These are phyloP conservation scores for Sander vitreus DNA, from an alignment of 2,113 vertebrate genomes.

Conservation along the genomic window DNA sequence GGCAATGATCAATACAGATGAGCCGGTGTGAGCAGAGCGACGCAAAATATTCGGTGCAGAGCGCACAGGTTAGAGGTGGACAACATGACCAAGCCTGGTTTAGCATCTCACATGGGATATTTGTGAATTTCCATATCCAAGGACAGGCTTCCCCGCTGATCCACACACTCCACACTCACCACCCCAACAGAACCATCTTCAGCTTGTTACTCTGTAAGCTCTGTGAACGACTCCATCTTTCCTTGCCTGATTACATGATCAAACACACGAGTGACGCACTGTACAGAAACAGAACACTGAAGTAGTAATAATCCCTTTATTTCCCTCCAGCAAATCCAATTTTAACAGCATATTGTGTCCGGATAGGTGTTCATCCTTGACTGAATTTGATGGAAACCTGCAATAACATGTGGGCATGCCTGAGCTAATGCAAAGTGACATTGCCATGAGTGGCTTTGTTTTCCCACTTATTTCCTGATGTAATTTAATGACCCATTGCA, in stretches of 20 bases:
- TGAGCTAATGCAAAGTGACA: slow-evolving; percentile 76
- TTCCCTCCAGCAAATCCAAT: slow-evolving; percentile 75
- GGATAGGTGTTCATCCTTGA: slow-evolving; percentile 66
- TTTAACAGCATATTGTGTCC: slow-evolving; percentile 66
- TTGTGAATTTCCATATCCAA: slow-evolving; percentile 69
- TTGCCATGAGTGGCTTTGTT: slow-evolving; percentile 61
- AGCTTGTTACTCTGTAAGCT: slow-evolving; percentile 71
- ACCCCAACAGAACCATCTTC: slow-evolving; percentile 35
- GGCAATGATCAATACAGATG: slow-evolving; percentile 48
- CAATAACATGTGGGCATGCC: slow-evolving; percentile 45
- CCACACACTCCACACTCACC: background rate
- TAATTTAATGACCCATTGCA: slow-evolving; percentile 55
- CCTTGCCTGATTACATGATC: slow-evolving; percentile 69
- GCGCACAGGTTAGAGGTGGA: slow-evolving; percentile 41
- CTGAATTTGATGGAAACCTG: slow-evolving; percentile 72
- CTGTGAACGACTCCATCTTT: slow-evolving; percentile 66
- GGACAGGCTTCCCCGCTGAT: slow-evolving; percentile 34
- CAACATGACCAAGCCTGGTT: slow-evolving; percentile 51
- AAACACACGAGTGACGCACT: slow-evolving; percentile 59
- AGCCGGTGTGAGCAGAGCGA: slow-evolving; percentile 27
- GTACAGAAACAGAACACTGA: slow-evolving; percentile 59
- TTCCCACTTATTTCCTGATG: slow-evolving; percentile 58
- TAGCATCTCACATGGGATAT: slow-evolving; percentile 48
- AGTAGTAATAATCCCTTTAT: slow-evolving; percentile 68
- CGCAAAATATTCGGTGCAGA: slow-evolving; percentile 43